Evolutionary conservation across 2,113 vertebrate genomes (phyloP).

Genomic region (Litocranius walleri): DNA sequence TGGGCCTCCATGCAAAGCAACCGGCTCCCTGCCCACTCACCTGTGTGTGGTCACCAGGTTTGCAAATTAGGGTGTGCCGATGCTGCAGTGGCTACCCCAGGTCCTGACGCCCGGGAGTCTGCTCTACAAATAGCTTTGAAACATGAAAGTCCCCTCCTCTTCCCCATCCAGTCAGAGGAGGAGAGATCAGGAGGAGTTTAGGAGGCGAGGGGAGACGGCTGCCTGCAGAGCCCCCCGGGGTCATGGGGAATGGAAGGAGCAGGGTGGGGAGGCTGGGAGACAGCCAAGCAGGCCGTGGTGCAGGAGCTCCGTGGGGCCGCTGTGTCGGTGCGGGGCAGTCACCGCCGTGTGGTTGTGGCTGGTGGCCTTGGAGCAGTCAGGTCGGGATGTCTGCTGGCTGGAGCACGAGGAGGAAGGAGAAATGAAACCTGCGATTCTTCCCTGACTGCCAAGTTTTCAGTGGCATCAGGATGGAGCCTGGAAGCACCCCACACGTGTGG

Average conservation of each 20-base stretch:
- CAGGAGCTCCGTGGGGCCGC: too few relatives aligned
- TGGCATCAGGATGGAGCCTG: background rate
- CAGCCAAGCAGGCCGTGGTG: background rate
- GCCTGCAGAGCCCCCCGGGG: background rate
- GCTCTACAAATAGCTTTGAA: too few relatives aligned
- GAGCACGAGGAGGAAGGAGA: background rate
- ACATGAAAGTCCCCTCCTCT: background rate
- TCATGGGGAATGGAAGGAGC: background rate
- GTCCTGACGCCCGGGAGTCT: fast-evolving
- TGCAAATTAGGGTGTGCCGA: background rate
- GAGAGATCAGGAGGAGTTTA: background rate
- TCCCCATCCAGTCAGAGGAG: background rate
- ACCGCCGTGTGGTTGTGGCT: fast-evolving
- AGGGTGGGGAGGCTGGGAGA: background rate
- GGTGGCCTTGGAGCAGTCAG: background rate
- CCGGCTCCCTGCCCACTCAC: background rate
- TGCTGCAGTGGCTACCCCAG: fast-evolving
- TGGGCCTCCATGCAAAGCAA: background rate
- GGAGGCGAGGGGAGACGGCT: background rate
- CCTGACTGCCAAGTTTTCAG: background rate
- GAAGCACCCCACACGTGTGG: fast-evolving
- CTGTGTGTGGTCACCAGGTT: background rate
- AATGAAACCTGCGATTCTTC: background rate
- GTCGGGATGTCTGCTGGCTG: background rate
- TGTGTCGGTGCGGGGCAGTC: fast-evolving